A percentile compares a stretch with the other conserved stretches of the same genome.
These are phyloP conservation scores for Staurois parvus DNA, from an alignment of 2,797 vertebrate genomes.

Conservation along the genomic window DNA sequence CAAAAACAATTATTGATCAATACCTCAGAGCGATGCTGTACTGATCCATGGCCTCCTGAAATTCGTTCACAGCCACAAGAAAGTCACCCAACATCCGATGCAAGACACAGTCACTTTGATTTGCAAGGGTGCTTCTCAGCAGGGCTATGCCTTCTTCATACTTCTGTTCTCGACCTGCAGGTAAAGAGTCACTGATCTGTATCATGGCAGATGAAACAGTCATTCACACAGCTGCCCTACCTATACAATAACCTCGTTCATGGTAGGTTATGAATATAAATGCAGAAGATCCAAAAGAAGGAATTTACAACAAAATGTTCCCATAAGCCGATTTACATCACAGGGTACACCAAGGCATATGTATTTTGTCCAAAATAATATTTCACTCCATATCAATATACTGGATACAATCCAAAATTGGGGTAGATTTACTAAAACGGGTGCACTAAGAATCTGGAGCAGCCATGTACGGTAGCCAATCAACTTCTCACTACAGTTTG, in stretches of 20 bases:
- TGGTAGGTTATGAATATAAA: not conserved
- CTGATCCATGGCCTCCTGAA: slow-evolving; percentile 99
- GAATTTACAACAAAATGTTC: not conserved
- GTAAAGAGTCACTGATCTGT: not conserved
- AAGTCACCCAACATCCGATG: slow-evolving; percentile 98
- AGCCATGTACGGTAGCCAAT: no score
- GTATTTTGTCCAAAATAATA: no score
- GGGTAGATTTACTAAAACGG: no score
- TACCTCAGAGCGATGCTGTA: slow-evolving; percentile 93
- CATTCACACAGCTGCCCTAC: no score
- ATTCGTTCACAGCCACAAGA: slow-evolving; percentile 94
- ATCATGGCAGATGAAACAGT: not conserved
- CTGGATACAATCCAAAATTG: not conserved
- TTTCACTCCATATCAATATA: not conserved
- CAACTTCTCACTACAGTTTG: no score
- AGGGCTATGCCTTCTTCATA: slow-evolving; percentile 95
- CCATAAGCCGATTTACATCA: not conserved
- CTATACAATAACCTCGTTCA: no score
- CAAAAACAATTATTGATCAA: not conserved
- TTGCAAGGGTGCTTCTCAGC: slow-evolving; percentile 91
- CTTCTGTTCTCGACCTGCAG: slow-evolving; percentile 94
- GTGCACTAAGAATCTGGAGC: no score
- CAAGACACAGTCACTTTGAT: slow-evolving; percentile 96
- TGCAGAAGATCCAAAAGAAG: not conserved
- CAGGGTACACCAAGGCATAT: not conserved